Conservation (phyloP, 92 coral and sea anemone species). For the Pocillopora grandis region DNA sequence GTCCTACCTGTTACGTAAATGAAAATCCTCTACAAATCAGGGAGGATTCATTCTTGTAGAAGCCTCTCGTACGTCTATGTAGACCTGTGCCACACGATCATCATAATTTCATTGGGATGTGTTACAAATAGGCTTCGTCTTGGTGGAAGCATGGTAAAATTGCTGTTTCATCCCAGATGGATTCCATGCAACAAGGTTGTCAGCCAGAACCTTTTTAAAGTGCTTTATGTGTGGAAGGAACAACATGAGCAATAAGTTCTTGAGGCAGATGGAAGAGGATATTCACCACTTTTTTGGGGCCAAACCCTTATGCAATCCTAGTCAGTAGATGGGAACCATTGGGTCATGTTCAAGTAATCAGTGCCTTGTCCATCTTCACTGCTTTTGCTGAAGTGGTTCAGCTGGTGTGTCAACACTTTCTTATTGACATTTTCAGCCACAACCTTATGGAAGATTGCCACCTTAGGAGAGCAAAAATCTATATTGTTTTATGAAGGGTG, state of each 20-base stretch:
- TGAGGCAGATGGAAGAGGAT: slow-evolving; percentile 30
- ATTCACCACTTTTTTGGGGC: slow-evolving; percentile 36
- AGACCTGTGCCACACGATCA: slow-evolving; percentile 14
- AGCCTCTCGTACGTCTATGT: slow-evolving; percentile 21
- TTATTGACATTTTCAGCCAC: not conserved
- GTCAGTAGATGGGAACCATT: slow-evolving; percentile 23
- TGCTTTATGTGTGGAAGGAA: slow-evolving; percentile 43
- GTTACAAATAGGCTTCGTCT: slow-evolving; percentile 15
- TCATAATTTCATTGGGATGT: not conserved
- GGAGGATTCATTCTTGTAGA: slow-evolving; percentile 39
- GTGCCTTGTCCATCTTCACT: slow-evolving; percentile 24
- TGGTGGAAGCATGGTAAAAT: slow-evolving; percentile 20
- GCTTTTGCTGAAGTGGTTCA: slow-evolving; percentile 14
- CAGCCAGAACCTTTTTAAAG: slow-evolving; percentile 40
- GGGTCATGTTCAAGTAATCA: slow-evolving; percentile 27
- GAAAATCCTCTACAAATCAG: slow-evolving; percentile 46
- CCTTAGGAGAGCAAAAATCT: not conserved
- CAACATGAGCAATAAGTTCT: slow-evolving; percentile 32
- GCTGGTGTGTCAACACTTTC: not conserved
- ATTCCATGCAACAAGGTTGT: slow-evolving; percentile 49
- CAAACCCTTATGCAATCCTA: slow-evolving; percentile 23
- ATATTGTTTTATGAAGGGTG: too few species aligned
- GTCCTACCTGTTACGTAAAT: slow-evolving; percentile 37
- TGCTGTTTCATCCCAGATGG: slow-evolving; percentile 4
- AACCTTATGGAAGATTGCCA: slow-evolving; percentile 1